Percentiles rank a stretch among this genome's conserved stretches.
phyloP scores from a whole-genome alignment of 2,113 vertebrate genomes.

The Corythaixoides concolor region DNA sequence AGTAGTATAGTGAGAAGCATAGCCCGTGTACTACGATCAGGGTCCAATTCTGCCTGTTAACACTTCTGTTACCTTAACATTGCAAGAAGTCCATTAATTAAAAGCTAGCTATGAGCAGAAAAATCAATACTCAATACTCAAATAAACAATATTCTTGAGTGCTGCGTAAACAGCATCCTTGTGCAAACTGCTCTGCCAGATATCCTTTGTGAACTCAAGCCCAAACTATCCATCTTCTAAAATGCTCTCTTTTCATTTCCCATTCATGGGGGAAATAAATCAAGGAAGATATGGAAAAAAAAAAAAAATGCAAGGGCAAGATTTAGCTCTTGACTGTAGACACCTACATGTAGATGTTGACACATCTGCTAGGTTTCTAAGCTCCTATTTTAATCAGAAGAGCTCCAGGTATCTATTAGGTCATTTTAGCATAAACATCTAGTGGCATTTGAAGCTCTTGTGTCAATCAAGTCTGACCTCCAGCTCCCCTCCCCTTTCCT shows the following conservation, averaged over 20 bases:
- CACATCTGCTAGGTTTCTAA: neutral
- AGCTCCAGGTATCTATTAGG: neutral
- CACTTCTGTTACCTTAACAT: neutral
- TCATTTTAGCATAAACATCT: neutral
- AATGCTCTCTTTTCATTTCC: neutral
- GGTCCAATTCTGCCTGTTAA: neutral
- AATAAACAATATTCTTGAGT: neutral
- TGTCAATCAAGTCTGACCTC: neutral
- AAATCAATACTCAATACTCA: constrained; percentile 4
- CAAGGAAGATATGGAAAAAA: neutral
- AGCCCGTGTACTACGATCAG: neutral
- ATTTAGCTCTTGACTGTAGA: neutral
- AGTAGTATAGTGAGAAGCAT: neutral
- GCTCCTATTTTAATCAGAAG: neutral
- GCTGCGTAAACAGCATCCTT: neutral
- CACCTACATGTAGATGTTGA: neutral
- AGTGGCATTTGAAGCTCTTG: neutral
- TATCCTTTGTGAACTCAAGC: neutral
- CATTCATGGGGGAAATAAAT: neutral
- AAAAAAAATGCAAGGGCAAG: neutral
- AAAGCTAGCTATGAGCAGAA: neutral
- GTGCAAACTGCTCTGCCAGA: neutral
- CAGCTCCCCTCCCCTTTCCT: neutral
- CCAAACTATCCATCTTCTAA: neutral
- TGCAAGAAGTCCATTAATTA: constrained; percentile 20